Evolutionary conservation across 1,140 invertebrate species (phyloP), one percentile per base, ranked within the genome.

Genomic region (Drosophila sturtevanti): DNA sequence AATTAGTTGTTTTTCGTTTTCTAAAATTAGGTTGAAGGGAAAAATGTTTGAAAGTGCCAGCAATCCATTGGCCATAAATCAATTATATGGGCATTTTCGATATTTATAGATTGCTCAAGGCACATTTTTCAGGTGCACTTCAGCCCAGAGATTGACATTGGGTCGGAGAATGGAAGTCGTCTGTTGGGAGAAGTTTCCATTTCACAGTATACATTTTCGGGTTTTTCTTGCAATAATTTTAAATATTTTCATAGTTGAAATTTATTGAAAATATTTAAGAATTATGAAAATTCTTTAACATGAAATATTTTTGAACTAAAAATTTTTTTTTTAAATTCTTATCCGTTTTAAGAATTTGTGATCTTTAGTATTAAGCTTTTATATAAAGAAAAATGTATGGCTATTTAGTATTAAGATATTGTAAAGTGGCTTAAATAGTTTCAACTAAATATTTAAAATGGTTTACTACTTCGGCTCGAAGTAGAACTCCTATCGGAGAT

Each of bases 21-120:
- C 85, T 89, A 89, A 89, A 89, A 84, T 89, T 89, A 80, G 73
- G 44, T 63, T 21, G 31, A 48, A 27, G 14, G n/a, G 34, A 54
- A 63, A 65, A 63, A 48, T 48, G 41, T 59, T 68, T 68, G 59
- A 64, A 64, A 68, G 60, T 66, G 69, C 68, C 41, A 51, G 68
- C 84, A 89, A 89, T 89, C 85, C 85, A 89, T 84, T 89, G 80
- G 72, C 72, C 85, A 89, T 89, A 89, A 89, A 89, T 89, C 84
- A 89, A 89, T 89, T 89, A 80, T 74, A 89, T 72, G 65, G 76
- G 54, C 75, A 60, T 38, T 35, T 18, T 12, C 34, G 22, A 31
- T 66, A 68, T 55, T 69, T 77, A 73, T 71, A 75, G 65, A 62
- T 60, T 70, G 37, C 61, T 35, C 54, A 72, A 44, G 34, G 21